Evolutionary conservation across 2,113 vertebrate genomes (phyloP).

Genomic region (Isichthys henryi): DNA sequence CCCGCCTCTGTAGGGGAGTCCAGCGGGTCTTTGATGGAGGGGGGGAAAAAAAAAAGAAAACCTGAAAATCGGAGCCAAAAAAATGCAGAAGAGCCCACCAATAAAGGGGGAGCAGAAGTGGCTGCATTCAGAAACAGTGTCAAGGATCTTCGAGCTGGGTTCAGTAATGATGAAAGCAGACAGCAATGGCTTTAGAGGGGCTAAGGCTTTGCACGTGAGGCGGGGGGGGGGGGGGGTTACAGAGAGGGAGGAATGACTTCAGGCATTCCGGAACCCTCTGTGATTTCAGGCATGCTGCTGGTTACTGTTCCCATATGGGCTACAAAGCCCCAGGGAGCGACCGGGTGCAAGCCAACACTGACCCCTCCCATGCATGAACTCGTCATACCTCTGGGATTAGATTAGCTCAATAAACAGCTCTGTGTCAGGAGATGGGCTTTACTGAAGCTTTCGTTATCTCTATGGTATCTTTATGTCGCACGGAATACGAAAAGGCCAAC

Average conservation of each 20-base stretch:
- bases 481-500: constrained; percentile 29
- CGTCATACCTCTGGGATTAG: background rate
- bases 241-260: constrained; percentile 19
- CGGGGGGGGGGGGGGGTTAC: background rate
- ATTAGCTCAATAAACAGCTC: constrained; percentile 3
- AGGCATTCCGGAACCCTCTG: constrained; percentile 5
- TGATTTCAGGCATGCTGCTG: constrained; percentile 8
- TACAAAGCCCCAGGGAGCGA: constrained; percentile 2
- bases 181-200: constrained; percentile 23
- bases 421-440: background rate
- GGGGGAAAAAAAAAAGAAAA: constrained; percentile 1
- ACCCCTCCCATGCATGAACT: constrained; percentile 32
- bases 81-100: constrained; percentile 30
- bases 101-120: background rate
- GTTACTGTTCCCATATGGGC: constrained; percentile 9
- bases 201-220: constrained; percentile 42
- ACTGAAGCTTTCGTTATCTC: constrained; percentile 29
- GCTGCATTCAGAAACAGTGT: background rate
- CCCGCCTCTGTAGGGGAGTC: background rate
- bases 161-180: constrained; percentile 22
- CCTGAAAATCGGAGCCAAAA: constrained; percentile 38
- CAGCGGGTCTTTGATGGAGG: background rate
- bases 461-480: constrained; percentile 35
- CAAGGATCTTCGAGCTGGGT: background rate
- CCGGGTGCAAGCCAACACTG: constrained; percentile 16